Percentiles rank a stretch among this genome's conserved stretches.
These are phyloP conservation scores for Pomacea maculata DNA, from an alignment of 1,140 invertebrate genomes.

Conservation along the genomic window DNA sequence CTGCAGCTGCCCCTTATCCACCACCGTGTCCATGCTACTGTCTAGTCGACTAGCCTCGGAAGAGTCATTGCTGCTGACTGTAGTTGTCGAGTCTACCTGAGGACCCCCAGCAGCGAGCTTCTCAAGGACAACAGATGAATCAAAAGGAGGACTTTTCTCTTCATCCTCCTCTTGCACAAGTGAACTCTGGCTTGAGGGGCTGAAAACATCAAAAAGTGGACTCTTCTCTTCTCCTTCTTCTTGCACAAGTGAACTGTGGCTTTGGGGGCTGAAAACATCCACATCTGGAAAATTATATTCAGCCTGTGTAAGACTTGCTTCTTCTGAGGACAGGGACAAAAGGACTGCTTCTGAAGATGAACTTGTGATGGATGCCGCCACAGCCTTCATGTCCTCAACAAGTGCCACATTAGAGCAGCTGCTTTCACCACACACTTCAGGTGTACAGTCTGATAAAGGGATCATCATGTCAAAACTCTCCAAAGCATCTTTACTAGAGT, in stretches of 20 bases:
- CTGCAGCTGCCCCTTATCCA: constrained; percentile 29
- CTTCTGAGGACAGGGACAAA: constrained; percentile 22
- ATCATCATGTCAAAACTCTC: constrained; percentile 10
- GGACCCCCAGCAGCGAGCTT: not conserved
- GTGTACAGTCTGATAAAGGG: not conserved
- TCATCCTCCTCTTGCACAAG: too few relatives aligned
- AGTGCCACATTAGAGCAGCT: not conserved
- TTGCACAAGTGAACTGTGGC: constrained; percentile 3
- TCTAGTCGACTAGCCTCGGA: constrained; percentile 52
- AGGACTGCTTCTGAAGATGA: constrained; percentile 18
- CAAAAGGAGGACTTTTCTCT: not conserved
- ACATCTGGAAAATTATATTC: not conserved
- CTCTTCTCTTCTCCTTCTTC: not conserved
- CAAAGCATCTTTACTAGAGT: not conserved
- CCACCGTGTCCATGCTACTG: constrained; percentile 55
- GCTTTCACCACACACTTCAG: constrained; percentile 1
- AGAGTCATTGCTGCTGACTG: constrained; percentile 23
- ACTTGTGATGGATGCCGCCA: constrained; percentile 12
- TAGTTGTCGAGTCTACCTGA: constrained; percentile 14
- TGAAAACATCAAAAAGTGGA: not conserved
- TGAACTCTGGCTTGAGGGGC: not conserved
- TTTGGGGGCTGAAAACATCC: constrained; percentile 6
- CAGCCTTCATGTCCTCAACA: constrained; percentile 8
- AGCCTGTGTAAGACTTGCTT: constrained; percentile 1
- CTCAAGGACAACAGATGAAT: not conserved